phyloP scores from a whole-genome alignment of 2,888 invertebrate species.

The Drosophila atroscutellata region DNA sequence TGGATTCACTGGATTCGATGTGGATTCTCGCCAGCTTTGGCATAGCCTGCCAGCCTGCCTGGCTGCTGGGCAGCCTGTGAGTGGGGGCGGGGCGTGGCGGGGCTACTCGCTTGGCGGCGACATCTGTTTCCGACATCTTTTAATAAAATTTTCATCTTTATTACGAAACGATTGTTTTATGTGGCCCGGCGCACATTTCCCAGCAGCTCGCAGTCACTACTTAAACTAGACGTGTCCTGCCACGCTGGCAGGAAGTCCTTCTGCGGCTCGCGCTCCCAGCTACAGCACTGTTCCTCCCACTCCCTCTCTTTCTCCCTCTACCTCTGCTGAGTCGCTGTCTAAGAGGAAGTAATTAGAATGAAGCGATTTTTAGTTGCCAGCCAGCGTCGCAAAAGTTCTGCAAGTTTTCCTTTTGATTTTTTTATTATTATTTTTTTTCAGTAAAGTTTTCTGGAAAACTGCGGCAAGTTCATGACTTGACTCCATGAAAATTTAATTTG shows the following conservation, averaged over 20 bases:
- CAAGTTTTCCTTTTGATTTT: conserved; percentile 40
- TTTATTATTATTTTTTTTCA: conserved; percentile 32
- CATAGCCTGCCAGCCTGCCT: conserved; percentile 17
- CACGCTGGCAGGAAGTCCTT: conserved; percentile 65
- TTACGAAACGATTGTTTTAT: conserved; percentile 85
- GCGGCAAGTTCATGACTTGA: conserved; percentile 51
- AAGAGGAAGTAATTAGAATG: conserved; percentile 83
- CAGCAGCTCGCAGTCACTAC: conserved; percentile 42
- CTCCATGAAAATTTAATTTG: conserved; percentile 56
- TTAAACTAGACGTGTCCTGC: conserved; percentile 67
- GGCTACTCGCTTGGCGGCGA: conserved; percentile 67
- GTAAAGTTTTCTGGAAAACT: conserved; percentile 32
- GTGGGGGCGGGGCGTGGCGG: conserved; percentile 13
- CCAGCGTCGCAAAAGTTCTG: conserved; percentile 38
- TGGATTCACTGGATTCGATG: conserved; percentile 19
- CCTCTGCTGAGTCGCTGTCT: conserved; percentile 23
- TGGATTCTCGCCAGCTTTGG: conserved; percentile 26
- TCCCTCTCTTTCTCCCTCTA: no score
- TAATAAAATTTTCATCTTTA: conserved; percentile 86
- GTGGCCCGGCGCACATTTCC: conserved; percentile 46
- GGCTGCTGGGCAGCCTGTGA: conserved; percentile 18
- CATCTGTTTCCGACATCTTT: conserved; percentile 86
- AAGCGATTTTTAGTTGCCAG: conserved; percentile 76
- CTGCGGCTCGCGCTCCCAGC: conserved; percentile 62
- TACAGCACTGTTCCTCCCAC: background rate